Evolutionary conservation across 2,888 invertebrate species (phyloP), one percentile per base, ranked within the genome.

Genomic region (Acleris holmiana): DNA sequence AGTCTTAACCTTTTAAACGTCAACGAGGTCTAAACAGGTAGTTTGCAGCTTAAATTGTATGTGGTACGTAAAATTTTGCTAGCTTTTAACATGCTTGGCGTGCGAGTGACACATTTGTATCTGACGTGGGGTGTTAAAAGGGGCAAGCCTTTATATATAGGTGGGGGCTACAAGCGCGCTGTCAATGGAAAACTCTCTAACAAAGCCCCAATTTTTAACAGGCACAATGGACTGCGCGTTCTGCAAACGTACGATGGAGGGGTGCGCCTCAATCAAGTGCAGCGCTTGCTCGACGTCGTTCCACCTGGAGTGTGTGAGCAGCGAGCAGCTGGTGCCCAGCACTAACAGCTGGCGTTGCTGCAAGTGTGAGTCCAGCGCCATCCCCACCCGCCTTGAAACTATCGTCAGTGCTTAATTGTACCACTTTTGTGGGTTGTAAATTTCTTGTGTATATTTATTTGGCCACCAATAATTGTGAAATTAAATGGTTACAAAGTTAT

Each of bases 251-350:
- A 83, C 86, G 41, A 85, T 83, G 75, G 81, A 84, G 64, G 89
- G 89, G 35, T 86, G 84, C 68, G 88, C 89, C 17, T 85, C 83
- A 0, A 86, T 89, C 58, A 88, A 86, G 66, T 89, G 89, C 77
- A 89, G 89, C 71, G 68, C 73, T 50, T 90, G 89, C 71, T 75
- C 80, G 19, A 85, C 86, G 0, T 86, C 87, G 55, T 89, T 77
- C 75, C 89, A 89, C 77, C 75, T 89, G 74, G 88, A 85, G 73
- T 90, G 89, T 68, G 79, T 86, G 68, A 82, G 78, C 72, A 81
- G 80, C 66, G 84, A 84, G 61, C 79, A 83, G 50, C 75, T 81
- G 62, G 72, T 80, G 8, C 83, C 87, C 4, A 81, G 72, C 73
- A 82, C 75, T 17, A 89, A 88, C 75, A 80, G 70, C 72, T 88